Percentiles rank a stretch among this genome's conserved stretches.
Conservation (phyloP, 2,888 invertebrate species). For the Dasypolia templi region DNA sequence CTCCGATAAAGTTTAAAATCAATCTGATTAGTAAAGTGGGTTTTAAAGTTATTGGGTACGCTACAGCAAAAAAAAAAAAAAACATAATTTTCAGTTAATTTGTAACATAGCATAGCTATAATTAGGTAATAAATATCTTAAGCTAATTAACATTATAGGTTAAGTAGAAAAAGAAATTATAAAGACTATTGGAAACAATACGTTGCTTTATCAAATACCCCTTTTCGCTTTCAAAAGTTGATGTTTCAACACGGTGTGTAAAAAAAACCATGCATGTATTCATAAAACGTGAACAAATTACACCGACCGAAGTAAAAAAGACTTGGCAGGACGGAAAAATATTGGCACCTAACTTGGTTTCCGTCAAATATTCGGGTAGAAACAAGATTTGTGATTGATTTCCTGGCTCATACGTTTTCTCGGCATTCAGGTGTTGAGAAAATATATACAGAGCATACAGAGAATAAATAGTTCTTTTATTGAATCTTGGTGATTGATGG, state of each 20-base stretch:
- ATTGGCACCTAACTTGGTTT: conserved; percentile 78
- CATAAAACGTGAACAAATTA: conserved; percentile 46
- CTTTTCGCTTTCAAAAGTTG: conserved; percentile 1
- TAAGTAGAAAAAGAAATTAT: not conserved
- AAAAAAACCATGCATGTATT: conserved; percentile 29
- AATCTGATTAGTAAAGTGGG: conserved; percentile 42
- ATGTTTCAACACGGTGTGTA: conserved; percentile 2
- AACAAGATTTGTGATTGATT: conserved; percentile 84
- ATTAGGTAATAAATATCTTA: not conserved
- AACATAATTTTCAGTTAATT: not conserved
- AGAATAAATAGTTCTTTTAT: conserved; percentile 69
- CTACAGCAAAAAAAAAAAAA: not conserved
- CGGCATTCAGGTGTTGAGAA: conserved; percentile 69
- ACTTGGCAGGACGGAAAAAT: conserved; percentile 64
- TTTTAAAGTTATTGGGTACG: conserved; percentile 4
- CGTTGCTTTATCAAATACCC: not conserved
- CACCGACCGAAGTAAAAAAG: conserved; percentile 22
- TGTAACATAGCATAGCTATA: not conserved
- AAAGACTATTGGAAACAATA: not conserved
- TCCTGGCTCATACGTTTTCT: conserved; percentile 76
- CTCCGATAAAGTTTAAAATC: conserved; percentile 48
- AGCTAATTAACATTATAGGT: not conserved
- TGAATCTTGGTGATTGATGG: conserved; percentile 68
- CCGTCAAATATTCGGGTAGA: conserved; percentile 75
- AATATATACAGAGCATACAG: conserved; percentile 63